These are phyloP conservation scores for Cyphomyrus discorhynchus DNA, from an alignment of 2,113 vertebrate species.

Conservation along the genomic window DNA sequence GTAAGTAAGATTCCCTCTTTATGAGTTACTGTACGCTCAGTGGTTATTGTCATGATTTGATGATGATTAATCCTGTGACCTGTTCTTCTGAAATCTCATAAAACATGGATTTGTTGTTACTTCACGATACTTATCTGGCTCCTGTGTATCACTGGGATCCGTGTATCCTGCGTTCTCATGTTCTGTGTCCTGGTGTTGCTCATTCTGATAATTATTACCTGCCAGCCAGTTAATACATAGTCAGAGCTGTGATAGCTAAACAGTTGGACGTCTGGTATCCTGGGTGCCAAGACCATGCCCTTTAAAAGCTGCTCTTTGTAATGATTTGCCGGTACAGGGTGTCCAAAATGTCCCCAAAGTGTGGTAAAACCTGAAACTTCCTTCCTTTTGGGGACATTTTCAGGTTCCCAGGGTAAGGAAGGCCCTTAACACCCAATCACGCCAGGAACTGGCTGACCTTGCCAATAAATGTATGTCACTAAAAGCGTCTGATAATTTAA, in stretches of 20 bases:
- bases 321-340: not conserved
- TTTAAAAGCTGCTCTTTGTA: not conserved
- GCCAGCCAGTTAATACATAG: not conserved
- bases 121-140: not conserved
- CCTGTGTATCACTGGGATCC: not conserved
- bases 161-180: not conserved
- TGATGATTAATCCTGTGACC: not conserved
- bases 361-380: no score
- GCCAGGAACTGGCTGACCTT: not conserved
- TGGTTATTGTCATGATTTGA: not conserved
- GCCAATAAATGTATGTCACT: not conserved
- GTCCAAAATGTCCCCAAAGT: not conserved
- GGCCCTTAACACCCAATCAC: not conserved
- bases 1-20: constrained; percentile 72
- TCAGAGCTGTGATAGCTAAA: not conserved
- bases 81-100: not conserved
- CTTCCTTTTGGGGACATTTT: no score
- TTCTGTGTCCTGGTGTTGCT: not conserved
- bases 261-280: not conserved
- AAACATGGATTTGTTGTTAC: not conserved
- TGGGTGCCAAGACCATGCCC: not conserved
- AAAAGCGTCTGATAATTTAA: not conserved
- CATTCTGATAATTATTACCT: not conserved
- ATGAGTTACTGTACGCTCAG: not conserved
- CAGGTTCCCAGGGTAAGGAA: not conserved